These are phyloP conservation scores for Prunella himalayana DNA, from an alignment of 2,113 vertebrate genomes.

Conservation along the genomic window DNA sequence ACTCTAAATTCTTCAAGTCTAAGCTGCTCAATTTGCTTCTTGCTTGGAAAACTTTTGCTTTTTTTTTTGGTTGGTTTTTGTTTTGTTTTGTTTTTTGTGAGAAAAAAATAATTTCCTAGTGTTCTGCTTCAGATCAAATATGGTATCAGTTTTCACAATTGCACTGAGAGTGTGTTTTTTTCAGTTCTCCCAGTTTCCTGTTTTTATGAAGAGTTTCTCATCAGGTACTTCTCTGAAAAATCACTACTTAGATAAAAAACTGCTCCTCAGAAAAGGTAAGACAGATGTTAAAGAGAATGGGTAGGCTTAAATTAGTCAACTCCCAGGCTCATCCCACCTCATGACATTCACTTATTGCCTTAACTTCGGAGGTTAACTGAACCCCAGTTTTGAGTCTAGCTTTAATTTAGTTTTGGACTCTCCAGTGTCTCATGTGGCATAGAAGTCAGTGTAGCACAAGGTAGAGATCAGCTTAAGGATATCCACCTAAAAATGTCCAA, in stretches of 20 bases:
- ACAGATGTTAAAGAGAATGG: neutral
- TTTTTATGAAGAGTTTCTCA: neutral
- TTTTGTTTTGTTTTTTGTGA: neutral
- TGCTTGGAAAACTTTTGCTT: neutral
- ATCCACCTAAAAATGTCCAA: neutral
- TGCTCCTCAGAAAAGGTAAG: neutral
- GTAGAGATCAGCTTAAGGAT: neutral
- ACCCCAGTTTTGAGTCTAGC: neutral
- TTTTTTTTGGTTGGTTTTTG: neutral
- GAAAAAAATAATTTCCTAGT: neutral
- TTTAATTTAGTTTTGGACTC: neutral
- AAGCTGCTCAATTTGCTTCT: neutral
- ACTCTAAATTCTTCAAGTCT: neutral
- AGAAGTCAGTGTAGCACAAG: neutral
- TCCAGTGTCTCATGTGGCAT: neutral
- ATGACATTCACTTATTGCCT: neutral
- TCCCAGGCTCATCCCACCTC: neutral
- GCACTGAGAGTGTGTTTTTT: rapidly evolving
- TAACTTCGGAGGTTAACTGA: neutral
- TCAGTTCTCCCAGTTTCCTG: neutral
- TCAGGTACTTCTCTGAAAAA: neutral
- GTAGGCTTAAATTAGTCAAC: neutral
- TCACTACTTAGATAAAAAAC: neutral
- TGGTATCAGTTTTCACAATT: neutral
- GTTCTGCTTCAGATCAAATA: neutral